Evolutionary conservation across 2,797 vertebrate genomes (phyloP).

Genomic region (Acanthornis magna): DNA sequence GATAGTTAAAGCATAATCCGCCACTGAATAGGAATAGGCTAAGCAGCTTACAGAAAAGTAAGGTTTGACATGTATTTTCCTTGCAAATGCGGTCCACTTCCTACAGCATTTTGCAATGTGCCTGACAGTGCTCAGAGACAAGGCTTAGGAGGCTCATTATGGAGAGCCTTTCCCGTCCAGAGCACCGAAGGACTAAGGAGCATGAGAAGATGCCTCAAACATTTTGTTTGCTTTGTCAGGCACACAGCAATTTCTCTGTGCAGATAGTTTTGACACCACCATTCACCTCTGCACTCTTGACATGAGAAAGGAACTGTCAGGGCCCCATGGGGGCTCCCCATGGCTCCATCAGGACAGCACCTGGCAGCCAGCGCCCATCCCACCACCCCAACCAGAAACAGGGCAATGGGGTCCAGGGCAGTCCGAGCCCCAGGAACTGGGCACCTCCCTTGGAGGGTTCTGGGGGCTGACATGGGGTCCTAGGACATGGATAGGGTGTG

Average conservation of each 20-base stretch:
- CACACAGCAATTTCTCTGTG: not conserved
- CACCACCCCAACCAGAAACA: not conserved
- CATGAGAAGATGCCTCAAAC: not conserved
- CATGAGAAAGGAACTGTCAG: not conserved
- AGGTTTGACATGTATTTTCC: not conserved
- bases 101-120: not conserved
- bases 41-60: not conserved
- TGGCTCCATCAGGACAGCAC: accelerated
- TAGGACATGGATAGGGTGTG: too few species aligned
- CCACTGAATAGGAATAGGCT: not conserved
- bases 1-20: not conserved
- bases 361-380: not conserved
- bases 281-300: not conserved
- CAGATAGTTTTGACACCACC: not conserved
- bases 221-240: not conserved
- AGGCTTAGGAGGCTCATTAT: not conserved
- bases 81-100: not conserved
- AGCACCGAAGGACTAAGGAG: not conserved
- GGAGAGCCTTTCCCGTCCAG: not conserved
- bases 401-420: not conserved
- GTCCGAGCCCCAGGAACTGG: not conserved
- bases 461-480: not conserved
- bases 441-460: not conserved
- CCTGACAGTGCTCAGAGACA: not conserved
- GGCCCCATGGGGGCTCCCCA: not conserved